Evolutionary conservation across 2,797 vertebrate species (phyloP).

Genomic region (Carapus acus): DNA sequence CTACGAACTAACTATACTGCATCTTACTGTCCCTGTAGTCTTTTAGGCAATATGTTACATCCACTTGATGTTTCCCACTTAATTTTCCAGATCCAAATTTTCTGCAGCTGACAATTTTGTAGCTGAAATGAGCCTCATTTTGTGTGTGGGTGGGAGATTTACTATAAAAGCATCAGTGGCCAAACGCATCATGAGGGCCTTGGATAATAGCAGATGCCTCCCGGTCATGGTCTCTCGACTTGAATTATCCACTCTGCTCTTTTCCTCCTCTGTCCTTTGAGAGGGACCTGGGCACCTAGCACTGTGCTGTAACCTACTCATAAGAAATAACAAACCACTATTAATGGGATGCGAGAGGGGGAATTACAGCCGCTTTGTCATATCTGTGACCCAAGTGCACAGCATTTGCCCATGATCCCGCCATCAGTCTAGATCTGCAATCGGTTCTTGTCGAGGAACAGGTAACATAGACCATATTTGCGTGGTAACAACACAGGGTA

Average conservation of each 20-base stretch:
- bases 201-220: slow-evolving; percentile 71
- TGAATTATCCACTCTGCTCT: slow-evolving; percentile 57
- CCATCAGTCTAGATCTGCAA: slow-evolving; percentile 1
- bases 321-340: slow-evolving; percentile 32
- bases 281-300: slow-evolving; percentile 46
- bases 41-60: slow-evolving; percentile 13
- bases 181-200: slow-evolving; percentile 41
- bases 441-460: too few relatives aligned
- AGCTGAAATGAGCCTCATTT: slow-evolving; percentile 46
- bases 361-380: slow-evolving; percentile 1
- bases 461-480: too few relatives aligned
- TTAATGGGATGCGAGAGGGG: slow-evolving; percentile 29
- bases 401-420: slow-evolving; percentile 1
- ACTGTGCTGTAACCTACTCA: slow-evolving; percentile 47
- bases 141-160: slow-evolving; percentile 55
- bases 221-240: slow-evolving; percentile 62
- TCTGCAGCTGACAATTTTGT: slow-evolving; percentile 30
- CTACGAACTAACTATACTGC: too few relatives aligned
- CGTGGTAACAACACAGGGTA: too few relatives aligned
- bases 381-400: slow-evolving; percentile 13
- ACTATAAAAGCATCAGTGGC: slow-evolving; percentile 62
- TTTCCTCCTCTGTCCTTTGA: slow-evolving; percentile 51
- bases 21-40: too few relatives aligned
- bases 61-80: slow-evolving; percentile 46
- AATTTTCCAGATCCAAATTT: slow-evolving; percentile 29